A percentile compares a stretch with the other conserved stretches of the same genome.
These are phyloP conservation scores for Poecilia latipinna DNA, from an alignment of 2,113 vertebrate species.

Conservation along the genomic window DNA sequence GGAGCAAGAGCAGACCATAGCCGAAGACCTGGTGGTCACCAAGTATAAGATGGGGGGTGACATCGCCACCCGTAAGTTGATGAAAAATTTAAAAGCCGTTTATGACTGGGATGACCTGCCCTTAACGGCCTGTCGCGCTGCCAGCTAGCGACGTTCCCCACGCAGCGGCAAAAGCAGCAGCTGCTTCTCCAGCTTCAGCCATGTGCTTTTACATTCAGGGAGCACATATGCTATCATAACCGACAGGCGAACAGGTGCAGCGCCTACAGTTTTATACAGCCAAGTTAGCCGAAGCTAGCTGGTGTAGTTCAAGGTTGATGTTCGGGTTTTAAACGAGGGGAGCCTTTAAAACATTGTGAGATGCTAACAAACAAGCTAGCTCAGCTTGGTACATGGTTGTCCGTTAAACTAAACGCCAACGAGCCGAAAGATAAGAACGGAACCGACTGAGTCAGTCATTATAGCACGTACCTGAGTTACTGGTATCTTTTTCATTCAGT, in stretches of 20 bases:
- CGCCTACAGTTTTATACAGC: not conserved
- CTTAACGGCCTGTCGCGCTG: constrained; percentile 33
- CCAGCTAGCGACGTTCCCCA: constrained; percentile 15
- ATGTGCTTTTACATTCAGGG: constrained; percentile 59
- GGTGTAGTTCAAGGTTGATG: not conserved
- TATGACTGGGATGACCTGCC: constrained; percentile 4
- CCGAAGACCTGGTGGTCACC: constrained; percentile 93
- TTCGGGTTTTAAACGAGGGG: not conserved
- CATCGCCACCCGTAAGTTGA: constrained; percentile 91
- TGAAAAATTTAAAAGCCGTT: not conserved
- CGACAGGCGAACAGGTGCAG: constrained; percentile 34
- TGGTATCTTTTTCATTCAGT: not conserved
- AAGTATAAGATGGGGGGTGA: constrained; percentile 96
- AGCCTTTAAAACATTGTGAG: not conserved
- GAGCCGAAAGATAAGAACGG: not conserved
- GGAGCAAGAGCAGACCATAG: constrained; percentile 92
- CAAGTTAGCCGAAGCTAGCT: not conserved
- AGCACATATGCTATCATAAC: constrained; percentile 22
- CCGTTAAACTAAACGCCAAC: not conserved
- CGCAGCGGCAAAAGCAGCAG: not conserved
- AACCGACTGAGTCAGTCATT: not conserved
- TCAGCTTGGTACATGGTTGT: constrained; percentile 1
- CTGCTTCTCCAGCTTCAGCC: constrained; percentile 33
- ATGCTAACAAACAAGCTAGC: constrained; percentile 34
- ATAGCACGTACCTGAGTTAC: not conserved